phyloP scores from a whole-genome alignment of 2,888 invertebrate genomes.

The Spodoptera picta region DNA sequence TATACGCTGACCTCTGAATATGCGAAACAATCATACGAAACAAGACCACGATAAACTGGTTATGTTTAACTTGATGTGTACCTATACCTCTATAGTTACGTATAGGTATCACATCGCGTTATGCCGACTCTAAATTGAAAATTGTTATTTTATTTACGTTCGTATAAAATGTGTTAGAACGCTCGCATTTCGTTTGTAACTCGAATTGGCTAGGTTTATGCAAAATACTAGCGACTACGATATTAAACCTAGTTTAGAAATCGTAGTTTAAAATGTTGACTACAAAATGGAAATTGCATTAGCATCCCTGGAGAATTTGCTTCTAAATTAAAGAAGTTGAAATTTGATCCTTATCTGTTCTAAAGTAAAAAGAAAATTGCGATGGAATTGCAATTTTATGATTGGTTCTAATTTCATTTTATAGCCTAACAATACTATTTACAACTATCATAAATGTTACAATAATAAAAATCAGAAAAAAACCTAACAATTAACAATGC shows the following conservation, averaged over 20 bases:
- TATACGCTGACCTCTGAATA: background rate
- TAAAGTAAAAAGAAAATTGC: no score
- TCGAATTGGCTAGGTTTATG: slow-evolving; percentile 46
- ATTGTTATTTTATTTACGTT: slow-evolving; percentile 61
- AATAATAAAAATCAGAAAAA: no score
- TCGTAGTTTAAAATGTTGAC: slow-evolving; percentile 17
- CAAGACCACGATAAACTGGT: no score
- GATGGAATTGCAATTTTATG: no score
- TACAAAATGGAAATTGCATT: slow-evolving; percentile 1
- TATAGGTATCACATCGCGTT: slow-evolving; percentile 48
- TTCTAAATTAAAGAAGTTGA: no score
- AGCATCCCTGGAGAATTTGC: no score
- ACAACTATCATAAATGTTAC: no score
- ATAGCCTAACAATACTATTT: no score
- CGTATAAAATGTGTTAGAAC: slow-evolving; percentile 44
- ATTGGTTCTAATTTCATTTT: no score
- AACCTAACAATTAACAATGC: no score
- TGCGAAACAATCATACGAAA: no score
- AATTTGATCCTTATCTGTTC: no score
- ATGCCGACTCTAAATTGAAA: slow-evolving; percentile 59
- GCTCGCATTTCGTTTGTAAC: slow-evolving; percentile 40
- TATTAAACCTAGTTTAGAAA: slow-evolving; percentile 18
- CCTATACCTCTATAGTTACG: background rate
- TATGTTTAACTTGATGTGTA: background rate
- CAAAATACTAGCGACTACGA: slow-evolving; percentile 24